Evolutionary conservation across 2,113 vertebrate genomes (phyloP), one percentile per base, ranked within the genome.

Genomic region (Brienomyrus longianalis): DNA sequence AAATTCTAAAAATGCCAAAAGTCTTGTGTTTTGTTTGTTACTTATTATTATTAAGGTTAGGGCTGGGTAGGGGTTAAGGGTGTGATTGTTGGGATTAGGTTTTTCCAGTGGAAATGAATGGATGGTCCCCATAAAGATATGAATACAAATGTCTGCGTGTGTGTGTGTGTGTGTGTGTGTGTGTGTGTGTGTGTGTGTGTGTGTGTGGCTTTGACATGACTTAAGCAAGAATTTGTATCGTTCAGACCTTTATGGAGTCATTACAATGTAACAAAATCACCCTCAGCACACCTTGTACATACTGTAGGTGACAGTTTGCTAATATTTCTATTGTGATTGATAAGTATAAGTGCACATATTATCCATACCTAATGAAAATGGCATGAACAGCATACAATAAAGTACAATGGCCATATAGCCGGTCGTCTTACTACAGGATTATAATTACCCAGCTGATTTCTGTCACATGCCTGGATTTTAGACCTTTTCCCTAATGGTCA

Each of bases 121-220:
- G 59, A 66, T n/a, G 59, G 59, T 66, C 59, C n/a, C 59, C 59
- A 66, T 3, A 66, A 66, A 10, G 23, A 62, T 62, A 62, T 62
- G 8, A n/a, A 62, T 62, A 62, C 8, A 62, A 62, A n/a, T 94
- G 92, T 94, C 93, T 94, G 87, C 83, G 43, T 45, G 5, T 45
- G 43, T 45, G 43, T 45, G 43, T 5, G 6, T 47, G 6, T 47
- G 45, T 47, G 45, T 5, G 5, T 45, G 45, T 45, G 13, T 52
- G 50, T 51, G 43, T 5, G 6, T 47, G 6, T 47, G 45, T 47
- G 45, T 5, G 5, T 45, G 45, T 45, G 13, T 52, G 50, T 8
- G 8, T 7, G 1, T 31, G 50, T 3, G 80, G 11, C 62, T 66
- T 23, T 66, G 62, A 66, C 23, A 66, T 66, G 8, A n/a, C 27